Conservation (phyloP, 2,797 vertebrate genomes). For the Taeniopygia guttata region DNA sequence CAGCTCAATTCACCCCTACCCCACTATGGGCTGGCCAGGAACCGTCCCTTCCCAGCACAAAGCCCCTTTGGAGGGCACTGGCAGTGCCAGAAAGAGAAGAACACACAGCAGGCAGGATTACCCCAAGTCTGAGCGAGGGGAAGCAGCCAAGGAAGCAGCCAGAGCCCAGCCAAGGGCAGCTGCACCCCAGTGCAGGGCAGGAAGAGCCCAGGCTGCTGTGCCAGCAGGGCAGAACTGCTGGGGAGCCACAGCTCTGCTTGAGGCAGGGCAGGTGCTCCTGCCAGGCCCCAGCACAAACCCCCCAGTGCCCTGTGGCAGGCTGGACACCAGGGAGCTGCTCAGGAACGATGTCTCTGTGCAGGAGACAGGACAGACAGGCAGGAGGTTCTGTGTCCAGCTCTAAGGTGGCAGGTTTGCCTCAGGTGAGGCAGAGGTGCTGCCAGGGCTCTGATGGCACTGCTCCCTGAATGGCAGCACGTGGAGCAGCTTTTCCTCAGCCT, state of each 20-base stretch:
- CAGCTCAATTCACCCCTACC: background rate
- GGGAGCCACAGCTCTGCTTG: background rate
- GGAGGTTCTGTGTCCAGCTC: background rate
- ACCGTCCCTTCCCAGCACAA: background rate
- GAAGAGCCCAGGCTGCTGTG: background rate
- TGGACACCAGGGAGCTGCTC: fast-evolving
- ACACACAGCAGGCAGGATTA: background rate
- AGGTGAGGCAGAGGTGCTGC: background rate
- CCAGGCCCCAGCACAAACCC: background rate
- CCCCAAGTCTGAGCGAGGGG: background rate
- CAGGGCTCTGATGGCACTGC: background rate
- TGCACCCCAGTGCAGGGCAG: fast-evolving
- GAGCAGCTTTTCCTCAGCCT: background rate
- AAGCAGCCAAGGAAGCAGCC: background rate
- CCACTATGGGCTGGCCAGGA: background rate
- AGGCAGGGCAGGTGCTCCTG: background rate
- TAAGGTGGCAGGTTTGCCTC: background rate
- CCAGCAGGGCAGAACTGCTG: fast-evolving
- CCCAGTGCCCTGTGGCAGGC: no score
- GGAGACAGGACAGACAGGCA: background rate
- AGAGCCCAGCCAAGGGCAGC: background rate
- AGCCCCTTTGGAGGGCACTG: background rate
- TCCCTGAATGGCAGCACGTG: background rate
- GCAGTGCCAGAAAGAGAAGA: background rate
- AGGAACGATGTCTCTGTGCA: background rate